A percentile compares a stretch with the other conserved stretches of the same genome.
Conservation (phyloP, 2,888 invertebrate genomes). For the Slavum lentiscoides region DNA sequence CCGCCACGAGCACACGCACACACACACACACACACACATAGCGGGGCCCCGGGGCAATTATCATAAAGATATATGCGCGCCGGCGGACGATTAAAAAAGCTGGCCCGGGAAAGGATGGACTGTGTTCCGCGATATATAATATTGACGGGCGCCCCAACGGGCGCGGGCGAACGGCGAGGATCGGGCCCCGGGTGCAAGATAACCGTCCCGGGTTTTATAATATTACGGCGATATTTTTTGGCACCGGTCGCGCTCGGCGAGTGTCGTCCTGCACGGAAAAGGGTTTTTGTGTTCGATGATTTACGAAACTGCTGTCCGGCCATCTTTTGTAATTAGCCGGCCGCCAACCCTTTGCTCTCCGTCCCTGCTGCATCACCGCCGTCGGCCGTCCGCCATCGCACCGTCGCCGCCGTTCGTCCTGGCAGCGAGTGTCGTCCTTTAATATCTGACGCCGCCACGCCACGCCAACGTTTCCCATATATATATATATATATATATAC, state of each 20-base stretch:
- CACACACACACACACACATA: too few relatives aligned
- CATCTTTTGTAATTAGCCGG: slow-evolving; percentile 52
- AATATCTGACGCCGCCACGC: too few relatives aligned
- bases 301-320: slow-evolving; percentile 53
- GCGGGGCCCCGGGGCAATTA: slow-evolving; percentile 18
- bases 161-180: neutral
- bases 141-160: slow-evolving; percentile 33
- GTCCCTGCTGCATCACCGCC: neutral
- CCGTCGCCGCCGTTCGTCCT: neutral
- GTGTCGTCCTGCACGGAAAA: neutral
- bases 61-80: slow-evolving; percentile 46
- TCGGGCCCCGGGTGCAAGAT: slow-evolving; percentile 27
- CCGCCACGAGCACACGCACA: too few relatives aligned
- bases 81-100: slow-evolving; percentile 33
- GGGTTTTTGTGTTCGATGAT: slow-evolving; percentile 48
- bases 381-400: neutral
- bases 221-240: slow-evolving; percentile 34
- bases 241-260: slow-evolving; percentile 30
- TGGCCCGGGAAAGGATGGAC: neutral
- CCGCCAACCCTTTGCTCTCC: neutral
- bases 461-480: too few relatives aligned
- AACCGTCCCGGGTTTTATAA: slow-evolving; percentile 42
- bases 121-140: neutral
- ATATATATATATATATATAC: slow-evolving; percentile 8
- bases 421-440: neutral